A percentile compares a stretch with the other conserved stretches of the same genome.
Evolutionary conservation across 1,140 invertebrate species (phyloP).

Genomic region (Scaptomyza hsui): DNA sequence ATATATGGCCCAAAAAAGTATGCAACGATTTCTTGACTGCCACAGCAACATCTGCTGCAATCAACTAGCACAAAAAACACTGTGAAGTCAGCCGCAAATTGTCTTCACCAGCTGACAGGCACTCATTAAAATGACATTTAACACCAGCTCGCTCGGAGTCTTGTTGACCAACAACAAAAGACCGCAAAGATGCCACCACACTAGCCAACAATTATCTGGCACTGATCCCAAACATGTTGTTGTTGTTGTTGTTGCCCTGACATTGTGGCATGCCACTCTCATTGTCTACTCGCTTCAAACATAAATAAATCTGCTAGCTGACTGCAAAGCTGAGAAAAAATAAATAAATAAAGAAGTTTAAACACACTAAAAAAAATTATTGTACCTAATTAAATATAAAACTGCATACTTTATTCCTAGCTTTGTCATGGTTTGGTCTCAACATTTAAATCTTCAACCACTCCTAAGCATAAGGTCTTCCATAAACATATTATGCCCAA

Average conservation of each 20-base stretch:
- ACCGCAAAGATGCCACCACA: conserved; percentile 54
- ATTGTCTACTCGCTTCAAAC: conserved; percentile 55
- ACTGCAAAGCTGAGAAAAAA: conserved; percentile 4
- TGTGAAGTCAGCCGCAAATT: conserved; percentile 35
- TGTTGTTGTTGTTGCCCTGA: conserved; percentile 19
- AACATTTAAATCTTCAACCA: too few relatives aligned
- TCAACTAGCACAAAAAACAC: background rate
- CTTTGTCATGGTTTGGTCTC: too few relatives aligned
- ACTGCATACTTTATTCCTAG: too few relatives aligned
- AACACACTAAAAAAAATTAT: conserved; percentile 10
- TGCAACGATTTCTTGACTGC: background rate
- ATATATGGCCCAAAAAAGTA: background rate
- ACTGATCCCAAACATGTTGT: background rate
- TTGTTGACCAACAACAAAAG: conserved; percentile 21
- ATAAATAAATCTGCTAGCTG: conserved; percentile 64
- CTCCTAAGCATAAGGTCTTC: background rate
- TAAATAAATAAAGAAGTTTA: background rate
- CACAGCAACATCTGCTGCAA: background rate
- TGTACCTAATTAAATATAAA: too few relatives aligned
- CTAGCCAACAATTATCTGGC: conserved; percentile 59
- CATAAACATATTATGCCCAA: background rate
- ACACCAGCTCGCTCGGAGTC: background rate
- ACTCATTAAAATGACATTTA: conserved; percentile 62
- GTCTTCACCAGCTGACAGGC: conserved; percentile 24
- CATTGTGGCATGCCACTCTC: conserved; percentile 48